Conservation (phyloP, 2,888 invertebrate genomes). For the Hydropsyche betteni region DNA sequence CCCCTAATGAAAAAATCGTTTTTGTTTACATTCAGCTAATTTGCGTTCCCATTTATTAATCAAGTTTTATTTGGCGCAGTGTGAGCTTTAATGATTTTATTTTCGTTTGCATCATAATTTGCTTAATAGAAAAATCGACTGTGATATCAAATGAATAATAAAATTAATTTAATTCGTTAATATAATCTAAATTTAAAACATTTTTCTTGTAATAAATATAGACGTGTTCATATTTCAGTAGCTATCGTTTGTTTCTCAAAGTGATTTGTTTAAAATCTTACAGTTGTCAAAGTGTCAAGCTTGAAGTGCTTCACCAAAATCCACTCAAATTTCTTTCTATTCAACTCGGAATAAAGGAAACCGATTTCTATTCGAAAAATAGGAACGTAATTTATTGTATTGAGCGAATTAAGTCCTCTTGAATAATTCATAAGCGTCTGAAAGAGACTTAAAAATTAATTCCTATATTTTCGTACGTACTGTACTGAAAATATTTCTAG, state of each 20-base stretch:
- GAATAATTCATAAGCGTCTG: neutral
- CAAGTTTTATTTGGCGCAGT: neutral
- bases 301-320: neutral
- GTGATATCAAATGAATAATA: neutral
- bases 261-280: neutral
- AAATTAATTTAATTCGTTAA: neutral
- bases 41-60: neutral
- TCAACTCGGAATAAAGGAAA: neutral
- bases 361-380: neutral
- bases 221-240: too few relatives aligned
- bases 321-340: neutral
- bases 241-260: too few relatives aligned
- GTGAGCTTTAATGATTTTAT: conserved; percentile 5
- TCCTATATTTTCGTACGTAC: too few relatives aligned
- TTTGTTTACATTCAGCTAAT: neutral
- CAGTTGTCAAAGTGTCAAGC: neutral
- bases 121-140: neutral
- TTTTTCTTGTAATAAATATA: neutral
- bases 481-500: too few relatives aligned
- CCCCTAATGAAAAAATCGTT: neutral
- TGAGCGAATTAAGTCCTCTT: neutral
- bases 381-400: neutral
- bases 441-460: too few relatives aligned
- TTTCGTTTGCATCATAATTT: neutral
- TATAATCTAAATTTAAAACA: neutral